Evolutionary conservation across 2,797 vertebrate genomes (phyloP), one percentile per base, ranked within the genome.

Genomic region (Clarias platycephalus): DNA sequence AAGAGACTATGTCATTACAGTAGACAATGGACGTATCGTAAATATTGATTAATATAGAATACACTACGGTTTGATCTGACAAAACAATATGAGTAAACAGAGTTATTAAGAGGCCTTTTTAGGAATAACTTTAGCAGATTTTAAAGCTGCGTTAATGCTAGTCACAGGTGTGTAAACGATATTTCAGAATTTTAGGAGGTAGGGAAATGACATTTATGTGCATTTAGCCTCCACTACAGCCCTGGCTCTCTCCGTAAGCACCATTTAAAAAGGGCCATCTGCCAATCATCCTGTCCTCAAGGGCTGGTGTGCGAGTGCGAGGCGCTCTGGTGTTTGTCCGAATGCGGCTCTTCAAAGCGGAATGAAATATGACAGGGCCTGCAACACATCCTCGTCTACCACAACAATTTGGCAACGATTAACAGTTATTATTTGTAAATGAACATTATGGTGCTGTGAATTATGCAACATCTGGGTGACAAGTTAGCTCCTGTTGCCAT

Each of bases 211-310:
- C 49, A 53, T 53, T 13, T 53, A 53, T 53, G 49, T 53, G 49
- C 49, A 53, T 53, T 53, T 53, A 53, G 49, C 49, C 49, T 53
- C 12, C 12, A 53, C 49, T 53, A 53, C 49, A 53, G 49, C 12
- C 49, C 49, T 53, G 49, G 89, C 88, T 83, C 90, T 94, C 89
- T 62, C 92, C 88, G 92, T 91, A 87, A 92, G 64, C 93, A 94
- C 93, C 75, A 12, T 87, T 75, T 58, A 70, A 91, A 90, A 87
- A 89, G 88, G 87, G 86, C 90, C 89, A 92, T 86, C 90, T 92
- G 92, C 92, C 92, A 94, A 91, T 94, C 91, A 91, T 89, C 89
- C 62, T 83, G 84, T 90, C 84, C 86, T 90, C 90, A 40, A 80
- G 83, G 76, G 66, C 53, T 26, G 4, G 77, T 53, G 67, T 83